Conservation (phyloP, 2,113 vertebrate species). For the Ailurus styani region DNA sequence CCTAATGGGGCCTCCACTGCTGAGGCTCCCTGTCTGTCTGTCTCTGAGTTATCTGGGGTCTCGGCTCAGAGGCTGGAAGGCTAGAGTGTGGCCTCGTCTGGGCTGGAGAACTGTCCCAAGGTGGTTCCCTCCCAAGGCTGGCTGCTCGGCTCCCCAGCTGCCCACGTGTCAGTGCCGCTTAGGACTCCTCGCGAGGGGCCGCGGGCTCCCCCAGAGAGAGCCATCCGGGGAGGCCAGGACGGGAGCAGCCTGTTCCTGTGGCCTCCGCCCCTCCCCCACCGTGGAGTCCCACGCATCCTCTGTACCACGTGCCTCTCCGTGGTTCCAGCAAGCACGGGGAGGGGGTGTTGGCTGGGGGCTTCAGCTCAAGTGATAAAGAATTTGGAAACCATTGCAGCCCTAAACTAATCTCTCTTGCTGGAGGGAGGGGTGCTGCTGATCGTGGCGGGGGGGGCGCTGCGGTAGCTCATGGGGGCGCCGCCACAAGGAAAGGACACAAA, state of each 20-base stretch:
- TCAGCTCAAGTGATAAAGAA: background rate
- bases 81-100: background rate
- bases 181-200: background rate
- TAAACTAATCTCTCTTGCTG: background rate
- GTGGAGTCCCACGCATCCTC: no score
- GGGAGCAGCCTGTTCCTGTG: no score
- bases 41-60: background rate
- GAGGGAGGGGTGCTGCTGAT: background rate
- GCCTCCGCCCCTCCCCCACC: background rate
- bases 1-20: background rate
- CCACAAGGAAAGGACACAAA: background rate
- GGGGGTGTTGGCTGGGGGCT: no score
- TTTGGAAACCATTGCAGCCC: background rate
- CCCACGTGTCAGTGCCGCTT: background rate
- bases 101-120: background rate
- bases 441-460: background rate
- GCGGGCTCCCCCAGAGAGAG: background rate
- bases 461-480: background rate
- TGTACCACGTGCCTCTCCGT: accelerated
- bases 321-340: background rate
- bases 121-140: background rate
- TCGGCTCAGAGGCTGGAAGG: background rate
- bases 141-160: background rate
- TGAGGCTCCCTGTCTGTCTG: background rate
- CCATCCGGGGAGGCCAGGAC: background rate